A percentile compares a stretch with the other conserved stretches of the same genome.
phyloP scores from a whole-genome alignment of 2,113 vertebrate genomes.

The Catharus bicknelli region DNA sequence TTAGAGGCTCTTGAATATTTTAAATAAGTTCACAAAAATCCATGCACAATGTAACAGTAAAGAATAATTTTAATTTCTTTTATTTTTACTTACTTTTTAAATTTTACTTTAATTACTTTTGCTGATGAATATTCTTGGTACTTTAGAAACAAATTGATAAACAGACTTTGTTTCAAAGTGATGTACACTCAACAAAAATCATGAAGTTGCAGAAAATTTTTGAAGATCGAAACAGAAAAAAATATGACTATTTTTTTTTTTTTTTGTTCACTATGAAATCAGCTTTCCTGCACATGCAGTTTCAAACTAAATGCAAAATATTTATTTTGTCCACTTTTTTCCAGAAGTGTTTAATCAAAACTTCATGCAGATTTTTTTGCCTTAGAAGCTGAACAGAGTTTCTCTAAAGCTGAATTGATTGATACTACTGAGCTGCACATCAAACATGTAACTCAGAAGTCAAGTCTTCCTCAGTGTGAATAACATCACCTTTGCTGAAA shows the following conservation, averaged over 20 bases:
- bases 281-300: neutral
- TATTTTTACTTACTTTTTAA: neutral
- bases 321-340: neutral
- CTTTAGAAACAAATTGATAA: neutral
- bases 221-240: neutral
- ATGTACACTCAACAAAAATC: neutral
- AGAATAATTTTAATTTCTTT: neutral
- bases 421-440: neutral
- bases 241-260: neutral
- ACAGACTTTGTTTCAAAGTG: neutral
- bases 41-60: neutral
- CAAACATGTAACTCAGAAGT: neutral
- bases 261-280: neutral
- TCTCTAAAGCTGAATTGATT: neutral
- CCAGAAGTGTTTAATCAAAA: neutral
- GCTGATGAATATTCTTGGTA: neutral
- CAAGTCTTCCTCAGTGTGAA: neutral
- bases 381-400: neutral
- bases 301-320: neutral
- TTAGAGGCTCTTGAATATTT: neutral
- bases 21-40: neutral
- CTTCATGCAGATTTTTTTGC: neutral
- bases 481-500: neutral
- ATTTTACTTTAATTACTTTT: neutral
- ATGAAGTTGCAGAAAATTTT: neutral